Conservation (phyloP, 2,888 invertebrate genomes). For the Hypomecis punctinalis region DNA sequence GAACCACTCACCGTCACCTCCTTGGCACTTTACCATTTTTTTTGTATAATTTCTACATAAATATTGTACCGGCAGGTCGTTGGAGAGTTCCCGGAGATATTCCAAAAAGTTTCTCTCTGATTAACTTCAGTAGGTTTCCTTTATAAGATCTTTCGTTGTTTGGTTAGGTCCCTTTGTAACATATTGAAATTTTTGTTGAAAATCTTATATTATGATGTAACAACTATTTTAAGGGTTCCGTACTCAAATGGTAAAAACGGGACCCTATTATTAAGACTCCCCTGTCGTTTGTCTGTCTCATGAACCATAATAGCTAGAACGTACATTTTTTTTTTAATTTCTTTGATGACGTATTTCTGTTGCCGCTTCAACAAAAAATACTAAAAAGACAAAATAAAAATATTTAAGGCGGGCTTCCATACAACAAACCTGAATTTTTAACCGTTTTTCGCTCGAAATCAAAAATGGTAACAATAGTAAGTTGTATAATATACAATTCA, state of each 20-base stretch:
- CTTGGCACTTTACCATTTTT: too few species aligned
- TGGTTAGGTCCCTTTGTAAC: constrained; percentile 15
- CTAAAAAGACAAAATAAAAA: not conserved
- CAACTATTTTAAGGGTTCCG: not conserved
- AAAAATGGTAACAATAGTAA: too few species aligned
- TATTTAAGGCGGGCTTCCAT: not conserved
- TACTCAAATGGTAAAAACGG: not conserved
- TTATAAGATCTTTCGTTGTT: constrained; percentile 13
- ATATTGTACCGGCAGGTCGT: constrained; percentile 36
- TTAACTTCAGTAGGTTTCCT: constrained; percentile 22
- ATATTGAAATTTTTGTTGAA: constrained; percentile 2
- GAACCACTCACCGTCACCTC: too few species aligned
- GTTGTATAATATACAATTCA: too few species aligned
- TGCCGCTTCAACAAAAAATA: too few species aligned
- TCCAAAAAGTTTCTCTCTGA: constrained; percentile 19
- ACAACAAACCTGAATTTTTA: not conserved
- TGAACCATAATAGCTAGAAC: too few species aligned
- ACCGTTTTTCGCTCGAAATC: too few species aligned
- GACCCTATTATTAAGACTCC: not conserved
- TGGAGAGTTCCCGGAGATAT: constrained; percentile 15
- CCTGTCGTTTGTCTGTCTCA: too few species aligned
- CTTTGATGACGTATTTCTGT: too few species aligned
- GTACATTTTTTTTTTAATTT: too few species aligned
- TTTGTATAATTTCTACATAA: constrained; percentile 37
- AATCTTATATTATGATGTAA: not conserved